Percentiles rank a stretch among this genome's conserved stretches.
Conservation (phyloP, 2,888 invertebrate genomes). For the Drosophila fungiperda region DNA sequence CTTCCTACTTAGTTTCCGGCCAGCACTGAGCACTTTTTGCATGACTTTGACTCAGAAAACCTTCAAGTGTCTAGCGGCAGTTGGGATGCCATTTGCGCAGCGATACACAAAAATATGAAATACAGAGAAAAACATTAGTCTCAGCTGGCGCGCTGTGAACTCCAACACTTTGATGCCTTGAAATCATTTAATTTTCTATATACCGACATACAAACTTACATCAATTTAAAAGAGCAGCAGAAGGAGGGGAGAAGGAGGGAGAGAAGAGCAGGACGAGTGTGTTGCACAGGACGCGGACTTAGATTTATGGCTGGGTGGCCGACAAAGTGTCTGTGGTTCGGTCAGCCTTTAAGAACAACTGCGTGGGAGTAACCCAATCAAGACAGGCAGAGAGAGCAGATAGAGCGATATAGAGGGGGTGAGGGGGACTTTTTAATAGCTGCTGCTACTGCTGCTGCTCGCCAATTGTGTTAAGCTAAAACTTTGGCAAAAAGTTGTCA, state of each 20-base stretch:
- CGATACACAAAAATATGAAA: conserved; percentile 40
- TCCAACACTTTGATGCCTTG: conserved; percentile 80
- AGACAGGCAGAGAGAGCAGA: background rate
- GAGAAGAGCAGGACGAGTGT: conserved; percentile 18
- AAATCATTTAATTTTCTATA: conserved; percentile 72
- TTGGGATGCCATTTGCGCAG: conserved; percentile 15
- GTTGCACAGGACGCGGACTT: conserved; percentile 67
- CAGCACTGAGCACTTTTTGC: background rate
- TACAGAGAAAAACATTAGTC: conserved; percentile 74
- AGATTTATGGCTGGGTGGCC: conserved; percentile 83
- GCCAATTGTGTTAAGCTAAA: conserved; percentile 26
- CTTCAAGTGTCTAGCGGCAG: conserved; percentile 50
- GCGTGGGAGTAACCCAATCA: conserved; percentile 24
- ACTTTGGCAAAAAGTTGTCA: conserved; percentile 51
- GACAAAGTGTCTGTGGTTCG: conserved; percentile 83
- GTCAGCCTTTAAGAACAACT: conserved; percentile 59
- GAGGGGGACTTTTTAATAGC: conserved; percentile 3
- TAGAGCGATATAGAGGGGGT: background rate
- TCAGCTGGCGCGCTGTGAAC: conserved; percentile 77
- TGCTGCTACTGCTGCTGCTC: conserved; percentile 7
- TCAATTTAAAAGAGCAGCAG: conserved; percentile 16
- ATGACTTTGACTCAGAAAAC: conserved; percentile 41
- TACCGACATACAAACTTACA: conserved; percentile 9
- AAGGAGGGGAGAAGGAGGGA: background rate
- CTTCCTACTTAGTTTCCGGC: conserved; percentile 83